A percentile compares a stretch with the other conserved stretches of the same genome.
These are phyloP conservation scores for Laticauda colubrina DNA, from an alignment of 2,113 vertebrate species.

Conservation along the genomic window DNA sequence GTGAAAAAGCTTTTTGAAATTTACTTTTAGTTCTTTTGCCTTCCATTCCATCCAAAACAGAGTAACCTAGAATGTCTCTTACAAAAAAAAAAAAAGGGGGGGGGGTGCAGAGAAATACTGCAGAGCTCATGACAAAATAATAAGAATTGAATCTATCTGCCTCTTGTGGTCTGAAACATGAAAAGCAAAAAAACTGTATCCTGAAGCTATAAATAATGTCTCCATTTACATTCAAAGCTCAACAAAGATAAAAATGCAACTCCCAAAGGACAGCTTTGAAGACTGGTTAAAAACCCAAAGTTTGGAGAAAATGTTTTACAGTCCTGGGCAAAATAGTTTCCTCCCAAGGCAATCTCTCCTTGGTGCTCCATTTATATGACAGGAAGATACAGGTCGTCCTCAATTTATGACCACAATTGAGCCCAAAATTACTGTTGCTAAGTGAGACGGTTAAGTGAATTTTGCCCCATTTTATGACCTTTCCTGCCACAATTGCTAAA, in stretches of 20 bases:
- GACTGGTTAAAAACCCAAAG: constrained; percentile 6
- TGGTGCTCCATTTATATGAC: constrained; percentile 2
- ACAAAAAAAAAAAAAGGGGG: no score
- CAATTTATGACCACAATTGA: background rate
- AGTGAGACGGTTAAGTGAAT: background rate
- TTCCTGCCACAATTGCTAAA: background rate
- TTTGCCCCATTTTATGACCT: background rate
- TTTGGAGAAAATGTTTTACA: background rate
- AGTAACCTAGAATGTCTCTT: background rate
- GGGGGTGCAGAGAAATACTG: background rate
- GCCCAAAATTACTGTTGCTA: background rate
- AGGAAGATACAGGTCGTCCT: background rate
- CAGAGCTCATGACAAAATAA: constrained; percentile 25
- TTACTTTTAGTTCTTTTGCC: background rate
- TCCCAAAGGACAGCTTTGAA: background rate
- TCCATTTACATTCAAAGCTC: constrained; percentile 15
- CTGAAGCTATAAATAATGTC: constrained; percentile 27
- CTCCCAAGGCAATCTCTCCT: background rate
- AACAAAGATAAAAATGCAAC: background rate
- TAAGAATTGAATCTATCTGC: constrained; percentile 14
- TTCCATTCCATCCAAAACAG: background rate
- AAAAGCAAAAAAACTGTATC: constrained; percentile 2
- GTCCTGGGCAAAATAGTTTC: background rate
- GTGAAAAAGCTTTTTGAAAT: background rate
- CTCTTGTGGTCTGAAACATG: constrained; percentile 23